Evolutionary conservation across 2,113 vertebrate genomes (phyloP).

Genomic region (Lophius piscatorius): DNA sequence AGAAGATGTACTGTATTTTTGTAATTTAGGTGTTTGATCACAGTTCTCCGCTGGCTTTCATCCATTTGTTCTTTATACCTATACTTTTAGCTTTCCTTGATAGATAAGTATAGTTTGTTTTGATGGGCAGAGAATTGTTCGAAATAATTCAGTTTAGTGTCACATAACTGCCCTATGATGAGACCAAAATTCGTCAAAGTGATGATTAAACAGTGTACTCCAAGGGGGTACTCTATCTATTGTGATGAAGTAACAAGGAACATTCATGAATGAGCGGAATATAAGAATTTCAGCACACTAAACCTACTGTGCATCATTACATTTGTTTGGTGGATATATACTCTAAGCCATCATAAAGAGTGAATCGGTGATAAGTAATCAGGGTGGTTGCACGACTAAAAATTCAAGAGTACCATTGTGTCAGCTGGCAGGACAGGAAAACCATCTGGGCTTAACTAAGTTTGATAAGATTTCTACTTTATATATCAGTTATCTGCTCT

Average conservation of each 20-base stretch:
- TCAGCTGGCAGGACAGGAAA: no score
- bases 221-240: no score
- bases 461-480: background rate
- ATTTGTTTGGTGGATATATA: background rate
- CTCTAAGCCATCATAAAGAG: no score
- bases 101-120: background rate
- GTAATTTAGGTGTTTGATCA: no score
- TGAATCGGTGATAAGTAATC: background rate
- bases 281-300: no score
- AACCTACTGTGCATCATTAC: background rate
- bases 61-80: conserved; percentile 1
- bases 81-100: no score
- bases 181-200: no score
- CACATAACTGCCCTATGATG: conserved; percentile 7
- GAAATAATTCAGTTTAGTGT: background rate
- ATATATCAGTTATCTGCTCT: background rate
- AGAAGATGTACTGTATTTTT: no score
- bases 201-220: background rate
- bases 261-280: no score
- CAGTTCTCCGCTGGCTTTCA: no score
- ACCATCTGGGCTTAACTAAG: background rate
- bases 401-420: background rate
- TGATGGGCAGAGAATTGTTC: background rate
- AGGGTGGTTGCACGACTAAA: background rate
- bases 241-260: no score